These are phyloP conservation scores for Girardia tigrina DNA, from an alignment of 2,888 invertebrate species.

Conservation along the genomic window DNA sequence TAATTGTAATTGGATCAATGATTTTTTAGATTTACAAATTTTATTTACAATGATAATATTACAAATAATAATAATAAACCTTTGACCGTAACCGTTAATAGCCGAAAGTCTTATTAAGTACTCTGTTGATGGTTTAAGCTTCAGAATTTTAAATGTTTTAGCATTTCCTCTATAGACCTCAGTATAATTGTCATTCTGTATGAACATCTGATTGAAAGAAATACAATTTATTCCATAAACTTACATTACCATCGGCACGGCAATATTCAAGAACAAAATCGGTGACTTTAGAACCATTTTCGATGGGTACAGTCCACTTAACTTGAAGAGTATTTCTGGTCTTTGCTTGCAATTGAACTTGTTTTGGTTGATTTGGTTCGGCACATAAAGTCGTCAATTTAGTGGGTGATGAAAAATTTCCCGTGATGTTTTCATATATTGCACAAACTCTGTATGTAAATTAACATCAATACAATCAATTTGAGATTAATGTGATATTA, in stretches of 20 bases:
- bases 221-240: neutral
- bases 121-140: constrained; percentile 64
- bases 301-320: constrained; percentile 44
- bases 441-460: constrained; percentile 55
- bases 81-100: no score
- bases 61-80: no score
- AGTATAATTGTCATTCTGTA: constrained; percentile 2
- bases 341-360: constrained; percentile 62
- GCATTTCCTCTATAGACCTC: neutral
- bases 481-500: neutral
- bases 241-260: neutral
- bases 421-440: constrained; percentile 62
- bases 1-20: no score
- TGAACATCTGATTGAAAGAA: neutral
- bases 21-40: no score
- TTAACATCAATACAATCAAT: neutral
- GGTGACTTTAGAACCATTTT: constrained; percentile 36
- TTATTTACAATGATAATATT: no score
- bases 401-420: constrained; percentile 64
- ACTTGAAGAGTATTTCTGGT: constrained; percentile 57
- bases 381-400: constrained; percentile 68
- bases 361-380: constrained; percentile 61
- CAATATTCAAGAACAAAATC: constrained; percentile 30
- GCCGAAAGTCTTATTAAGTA: constrained; percentile 72
- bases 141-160: constrained; percentile 51